Evolutionary conservation across 2,113 vertebrate genomes (phyloP), one percentile per base, ranked within the genome.

Genomic region (Nothocercus nigrocapillus): DNA sequence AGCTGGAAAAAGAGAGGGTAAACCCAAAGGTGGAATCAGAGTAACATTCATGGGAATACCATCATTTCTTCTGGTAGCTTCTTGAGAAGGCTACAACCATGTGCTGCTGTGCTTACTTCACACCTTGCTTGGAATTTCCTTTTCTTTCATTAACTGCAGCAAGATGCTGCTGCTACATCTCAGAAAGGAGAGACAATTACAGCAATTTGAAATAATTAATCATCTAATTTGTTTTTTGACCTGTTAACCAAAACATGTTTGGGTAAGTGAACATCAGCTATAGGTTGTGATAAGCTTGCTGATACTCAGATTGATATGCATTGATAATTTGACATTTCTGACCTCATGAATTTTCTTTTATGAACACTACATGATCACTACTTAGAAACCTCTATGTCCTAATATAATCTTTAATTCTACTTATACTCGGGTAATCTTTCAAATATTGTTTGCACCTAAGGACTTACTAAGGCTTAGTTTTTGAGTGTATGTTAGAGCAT

Each of bases 391-490:
- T 88, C 13, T 78, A 18, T 80, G 13, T 59, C 56, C 36, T 2
- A 0, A 4, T 40, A 30, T 68, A 63, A 18, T 42, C 82, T 77
- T 83, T 66, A 70, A 68, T 44, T 87, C 24, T 45, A 13, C 5
- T 15, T 51, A 8, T 56, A 25, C 14, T 25, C 6, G 19, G 9
- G 4, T 40, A 27, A 7, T 80, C 32, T 87, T 85, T 89, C 44
- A 89, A 74, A 66, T 38, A 19, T 59, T 1, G 0, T 61, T 90
- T 77, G 64, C 1, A 8, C 45, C 28, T 81, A 51, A 34, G 0
- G 0, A 13, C 7, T 4, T 30, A 27, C 19, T 34, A 72, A 44
- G 11, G 5, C 2, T 42, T 16, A 18, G 42, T 5, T 5, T 59
- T 51, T 64, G 70, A 49, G 36, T 0, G 1, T 44, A 34, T 45